Conservation (phyloP, 2,888 invertebrate species). For the Mactromeris polynyma region DNA sequence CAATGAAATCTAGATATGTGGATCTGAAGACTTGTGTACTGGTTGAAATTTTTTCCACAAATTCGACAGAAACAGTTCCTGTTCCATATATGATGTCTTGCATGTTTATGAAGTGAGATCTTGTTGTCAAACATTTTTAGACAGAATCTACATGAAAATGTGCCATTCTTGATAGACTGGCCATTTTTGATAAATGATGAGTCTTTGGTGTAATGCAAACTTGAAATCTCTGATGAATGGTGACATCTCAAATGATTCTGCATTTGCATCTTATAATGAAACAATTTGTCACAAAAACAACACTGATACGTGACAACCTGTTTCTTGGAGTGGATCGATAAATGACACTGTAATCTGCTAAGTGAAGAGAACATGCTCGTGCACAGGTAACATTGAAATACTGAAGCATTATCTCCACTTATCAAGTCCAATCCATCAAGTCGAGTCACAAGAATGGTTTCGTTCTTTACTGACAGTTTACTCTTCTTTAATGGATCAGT, state of each 20-base stretch:
- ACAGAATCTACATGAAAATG: conserved; percentile 62
- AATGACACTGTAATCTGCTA: conserved; percentile 83
- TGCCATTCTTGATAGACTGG: conserved; percentile 22
- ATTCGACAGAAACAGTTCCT: conserved; percentile 65
- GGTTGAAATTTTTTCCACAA: conserved; percentile 87
- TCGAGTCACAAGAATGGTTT: conserved; percentile 84
- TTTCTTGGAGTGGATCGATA: conserved; percentile 84
- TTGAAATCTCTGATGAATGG: conserved; percentile 54
- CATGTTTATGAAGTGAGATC: conserved; percentile 59
- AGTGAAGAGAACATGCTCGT: conserved; percentile 83
- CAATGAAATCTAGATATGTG: conserved; percentile 80
- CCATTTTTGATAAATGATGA: conserved; percentile 11
- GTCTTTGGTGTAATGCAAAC: conserved; percentile 25
- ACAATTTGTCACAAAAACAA: conserved; percentile 82
- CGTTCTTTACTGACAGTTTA: conserved; percentile 79
- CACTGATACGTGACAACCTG: conserved; percentile 82
- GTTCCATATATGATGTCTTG: conserved; percentile 59
- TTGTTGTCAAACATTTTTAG: conserved; percentile 52
- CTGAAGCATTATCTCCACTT: conserved; percentile 81
- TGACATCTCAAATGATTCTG: conserved; percentile 77
- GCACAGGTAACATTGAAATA: conserved; percentile 86
- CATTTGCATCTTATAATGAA: conserved; percentile 83
- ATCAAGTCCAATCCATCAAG: conserved; percentile 83
- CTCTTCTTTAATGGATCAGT: conserved; percentile 54
- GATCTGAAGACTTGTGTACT: conserved; percentile 85